Conservation (phyloP, 2,797 vertebrate species). For the Astyanax mexicanus region DNA sequence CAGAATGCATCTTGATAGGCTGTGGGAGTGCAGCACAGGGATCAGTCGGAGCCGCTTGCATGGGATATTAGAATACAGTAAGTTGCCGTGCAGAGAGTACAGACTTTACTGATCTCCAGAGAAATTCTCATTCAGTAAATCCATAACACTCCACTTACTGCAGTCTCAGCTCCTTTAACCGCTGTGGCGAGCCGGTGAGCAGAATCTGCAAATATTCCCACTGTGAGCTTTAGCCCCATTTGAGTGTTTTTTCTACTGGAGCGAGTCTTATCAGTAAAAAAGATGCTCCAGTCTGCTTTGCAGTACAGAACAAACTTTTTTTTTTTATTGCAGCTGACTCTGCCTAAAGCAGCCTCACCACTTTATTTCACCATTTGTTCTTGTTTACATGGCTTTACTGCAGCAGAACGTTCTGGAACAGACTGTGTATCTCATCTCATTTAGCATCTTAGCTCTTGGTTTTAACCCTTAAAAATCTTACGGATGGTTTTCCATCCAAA, state of each 20-base stretch:
- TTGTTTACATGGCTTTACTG: not conserved
- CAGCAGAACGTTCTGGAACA: not conserved
- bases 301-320: not conserved
- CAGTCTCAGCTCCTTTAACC: not conserved
- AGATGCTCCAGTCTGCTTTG: not conserved
- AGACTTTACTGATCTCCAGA: not conserved
- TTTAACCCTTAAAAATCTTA: too few relatives aligned
- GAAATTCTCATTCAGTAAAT: conserved; percentile 8
- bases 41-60: not conserved
- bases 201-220: not conserved
- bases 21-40: not conserved
- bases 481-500: too few relatives aligned
- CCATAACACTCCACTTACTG: not conserved
- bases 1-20: not conserved
- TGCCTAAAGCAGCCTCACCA: not conserved
- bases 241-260: not conserved
- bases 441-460: too few relatives aligned
- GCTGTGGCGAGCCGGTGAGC: not conserved
- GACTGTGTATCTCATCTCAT: not conserved
- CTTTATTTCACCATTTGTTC: too few relatives aligned
- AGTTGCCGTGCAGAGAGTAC: not conserved
- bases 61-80: not conserved
- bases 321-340: not conserved
- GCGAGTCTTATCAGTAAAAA: not conserved
- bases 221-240: not conserved